Evolutionary conservation across 2,113 vertebrate genomes (phyloP), one percentile per base, ranked within the genome.

Genomic region (Malurus melanocephalus): DNA sequence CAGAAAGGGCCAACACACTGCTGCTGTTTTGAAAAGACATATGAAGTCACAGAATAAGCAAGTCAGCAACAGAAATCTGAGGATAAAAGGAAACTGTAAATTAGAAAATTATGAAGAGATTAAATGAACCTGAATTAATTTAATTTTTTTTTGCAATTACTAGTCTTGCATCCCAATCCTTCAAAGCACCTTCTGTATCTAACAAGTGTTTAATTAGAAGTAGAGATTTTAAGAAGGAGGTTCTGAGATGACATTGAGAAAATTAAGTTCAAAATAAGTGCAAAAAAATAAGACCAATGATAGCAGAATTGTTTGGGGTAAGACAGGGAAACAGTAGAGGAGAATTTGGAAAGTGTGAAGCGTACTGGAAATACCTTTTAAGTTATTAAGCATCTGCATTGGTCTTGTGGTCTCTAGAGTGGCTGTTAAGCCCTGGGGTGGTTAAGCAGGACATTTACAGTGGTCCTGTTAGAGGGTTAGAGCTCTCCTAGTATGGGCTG

Each of bases 321-420:
- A 62, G 66, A n/a, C 48, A 59, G 40, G 43, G 32, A 69, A 91
- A 46, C 33, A 83, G 74, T 43, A 46, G 51, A 62, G 30, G 14
- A 77, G 28, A 12, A 14, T 62, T 71, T 83, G 73, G 80, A 95
- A 95, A 86, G 9, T 56, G 60, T 86, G 84, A 94, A 86, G 18
- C 56, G 67, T 35, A 27, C 10, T 74, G 74, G 88, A 90, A 88
- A 74, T 80, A 88, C 22, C 83, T 85, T 81, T 26, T 8, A 28
- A 55, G 28, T 93, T 71, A 69, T 57, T 77, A 71, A 80, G 60
- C n/a, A 52, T 78, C 16, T 80, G 26, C 62, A 24, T 51, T 57
- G 45, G 32, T 83, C 45, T 43, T 83, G 43, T 66, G 78, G 60
- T 86, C 55, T 83, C 68, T 40, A 32, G 65, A 80, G 38, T 22